Evolutionary conservation across 2,797 vertebrate genomes (phyloP).

Genomic region (Enteromius viviparus): DNA sequence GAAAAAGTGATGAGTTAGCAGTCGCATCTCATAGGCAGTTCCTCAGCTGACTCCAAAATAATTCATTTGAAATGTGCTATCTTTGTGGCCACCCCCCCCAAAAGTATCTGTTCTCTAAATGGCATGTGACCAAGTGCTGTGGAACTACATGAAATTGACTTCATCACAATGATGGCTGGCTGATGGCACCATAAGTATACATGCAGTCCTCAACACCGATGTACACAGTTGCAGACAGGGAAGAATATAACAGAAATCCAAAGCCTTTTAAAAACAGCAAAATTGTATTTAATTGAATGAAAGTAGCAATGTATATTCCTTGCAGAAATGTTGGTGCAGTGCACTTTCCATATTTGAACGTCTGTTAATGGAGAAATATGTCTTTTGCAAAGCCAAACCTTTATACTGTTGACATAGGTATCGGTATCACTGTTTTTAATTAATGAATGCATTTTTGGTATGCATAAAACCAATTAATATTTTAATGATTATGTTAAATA

Average conservation of each 20-base stretch:
- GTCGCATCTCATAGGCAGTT: not conserved
- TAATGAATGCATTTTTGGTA: not conserved
- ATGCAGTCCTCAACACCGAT: not conserved
- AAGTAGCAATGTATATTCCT: not conserved
- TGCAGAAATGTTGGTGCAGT: not conserved
- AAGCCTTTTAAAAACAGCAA: not conserved
- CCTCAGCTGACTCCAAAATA: not conserved
- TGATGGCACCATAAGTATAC: not conserved
- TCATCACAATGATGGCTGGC: not conserved
- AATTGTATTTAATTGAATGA: too few species aligned
- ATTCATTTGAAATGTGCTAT: not conserved
- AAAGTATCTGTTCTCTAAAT: not conserved
- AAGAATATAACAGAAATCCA: not conserved
- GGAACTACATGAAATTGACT: not conserved
- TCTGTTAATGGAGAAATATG: not conserved
- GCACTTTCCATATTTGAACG: not conserved
- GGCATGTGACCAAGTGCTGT: not conserved
- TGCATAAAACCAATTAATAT: not conserved
- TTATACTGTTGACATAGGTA: not conserved
- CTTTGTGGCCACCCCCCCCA: not conserved
- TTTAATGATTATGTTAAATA: too few species aligned
- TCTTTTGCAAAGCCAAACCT: not conserved
- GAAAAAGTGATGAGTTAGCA: constrained; percentile 4
- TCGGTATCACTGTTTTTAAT: not conserved
- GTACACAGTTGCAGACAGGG: not conserved